Percentiles rank a stretch among this genome's conserved stretches.
Evolutionary conservation across 2,113 vertebrate genomes (phyloP).

Genomic region (Perccottus glenii): DNA sequence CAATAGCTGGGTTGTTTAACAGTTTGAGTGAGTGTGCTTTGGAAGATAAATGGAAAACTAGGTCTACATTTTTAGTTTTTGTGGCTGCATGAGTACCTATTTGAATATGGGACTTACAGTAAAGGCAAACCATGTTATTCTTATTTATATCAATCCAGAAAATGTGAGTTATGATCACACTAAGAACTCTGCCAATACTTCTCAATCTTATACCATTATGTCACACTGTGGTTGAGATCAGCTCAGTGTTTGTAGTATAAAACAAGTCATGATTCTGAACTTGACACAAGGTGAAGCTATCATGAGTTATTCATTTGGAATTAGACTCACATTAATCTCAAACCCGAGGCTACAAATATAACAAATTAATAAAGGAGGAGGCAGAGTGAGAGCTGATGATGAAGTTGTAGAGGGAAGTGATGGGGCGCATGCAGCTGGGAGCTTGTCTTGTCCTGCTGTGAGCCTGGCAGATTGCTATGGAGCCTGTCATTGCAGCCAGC

Average conservation of each 20-base stretch:
- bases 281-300: neutral
- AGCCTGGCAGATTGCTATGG: constrained; percentile 75
- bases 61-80: too few species aligned
- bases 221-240: too few species aligned
- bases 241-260: neutral
- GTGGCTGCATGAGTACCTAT: too few species aligned
- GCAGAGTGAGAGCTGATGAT: constrained; percentile 31
- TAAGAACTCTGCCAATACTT: too few species aligned
- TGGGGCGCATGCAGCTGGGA: constrained; percentile 66
- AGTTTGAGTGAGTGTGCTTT: constrained; percentile 12
- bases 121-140: too few species aligned
- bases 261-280: neutral
- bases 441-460: constrained; percentile 76
- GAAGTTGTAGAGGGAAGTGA: constrained; percentile 45
- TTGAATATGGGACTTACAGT: too few species aligned
- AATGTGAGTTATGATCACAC: too few species aligned
- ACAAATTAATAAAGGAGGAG: constrained; percentile 22
- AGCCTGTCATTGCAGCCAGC: constrained; percentile 81
- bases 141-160: too few species aligned
- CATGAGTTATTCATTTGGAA: constrained; percentile 5
- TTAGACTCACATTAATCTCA: constrained; percentile 19
- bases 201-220: too few species aligned
- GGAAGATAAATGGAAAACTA: too few species aligned
- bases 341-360: constrained; percentile 24
- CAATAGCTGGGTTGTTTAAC: constrained; percentile 22